A percentile compares a stretch with the other conserved stretches of the same genome.
Conservation (phyloP, 1,140 invertebrate species). For the Myzus persicae region DNA sequence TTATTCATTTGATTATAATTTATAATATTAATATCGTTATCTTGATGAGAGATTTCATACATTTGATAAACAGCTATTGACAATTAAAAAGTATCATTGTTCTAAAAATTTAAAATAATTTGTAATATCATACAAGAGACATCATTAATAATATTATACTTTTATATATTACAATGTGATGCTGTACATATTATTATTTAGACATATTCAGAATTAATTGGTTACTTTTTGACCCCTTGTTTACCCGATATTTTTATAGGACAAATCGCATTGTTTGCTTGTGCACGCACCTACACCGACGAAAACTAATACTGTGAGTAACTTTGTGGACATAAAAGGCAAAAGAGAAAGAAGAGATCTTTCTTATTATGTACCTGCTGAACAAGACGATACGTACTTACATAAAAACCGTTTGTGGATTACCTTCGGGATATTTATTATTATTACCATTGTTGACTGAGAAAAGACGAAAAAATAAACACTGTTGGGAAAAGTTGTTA, state of each 20-base stretch:
- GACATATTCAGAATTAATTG: conserved; percentile 9
- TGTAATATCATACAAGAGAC: neutral
- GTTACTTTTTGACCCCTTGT: conserved; percentile 34
- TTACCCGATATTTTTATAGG: neutral
- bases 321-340: conserved; percentile 38
- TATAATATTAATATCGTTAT: no score
- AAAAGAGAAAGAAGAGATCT: neutral
- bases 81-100: neutral
- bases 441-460: conserved; percentile 45
- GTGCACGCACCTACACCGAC: conserved; percentile 14
- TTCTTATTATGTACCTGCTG: conserved; percentile 16
- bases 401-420: conserved; percentile 24
- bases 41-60: neutral
- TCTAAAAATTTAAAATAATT: neutral
- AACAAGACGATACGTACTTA: conserved; percentile 33
- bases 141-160: neutral
- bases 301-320: conserved; percentile 14
- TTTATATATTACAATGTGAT: neutral
- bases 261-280: conserved; percentile 45
- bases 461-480: conserved; percentile 31
- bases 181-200: neutral
- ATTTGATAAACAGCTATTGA: neutral
- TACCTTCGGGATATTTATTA: conserved; percentile 49
- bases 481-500: neutral
- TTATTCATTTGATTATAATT: no score